phyloP scores from a whole-genome alignment of 2,113 vertebrate genomes.

The Excalfactoria chinensis region DNA sequence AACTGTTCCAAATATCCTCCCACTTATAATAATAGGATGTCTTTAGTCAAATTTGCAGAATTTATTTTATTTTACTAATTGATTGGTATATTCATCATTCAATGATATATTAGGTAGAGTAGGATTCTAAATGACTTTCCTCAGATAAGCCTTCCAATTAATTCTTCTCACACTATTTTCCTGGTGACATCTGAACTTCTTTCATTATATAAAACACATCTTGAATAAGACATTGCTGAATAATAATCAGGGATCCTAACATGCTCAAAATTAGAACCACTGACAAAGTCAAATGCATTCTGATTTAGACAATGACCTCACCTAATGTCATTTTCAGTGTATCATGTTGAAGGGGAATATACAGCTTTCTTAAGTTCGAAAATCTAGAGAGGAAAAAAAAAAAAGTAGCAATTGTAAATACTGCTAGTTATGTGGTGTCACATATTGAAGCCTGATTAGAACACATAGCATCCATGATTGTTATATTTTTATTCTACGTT shows the following conservation, averaged over 20 bases:
- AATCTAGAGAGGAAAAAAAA: conserved; percentile 17
- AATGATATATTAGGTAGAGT: conserved; percentile 85
- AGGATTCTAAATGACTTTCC: conserved; percentile 87
- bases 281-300: conserved; percentile 78
- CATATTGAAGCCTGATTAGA: conserved; percentile 21
- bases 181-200: conserved; percentile 85
- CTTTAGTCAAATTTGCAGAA: conserved; percentile 89
- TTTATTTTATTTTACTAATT: conserved; percentile 94
- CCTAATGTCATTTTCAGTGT: conserved; percentile 74
- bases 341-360: conserved; percentile 58
- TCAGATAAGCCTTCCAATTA: conserved; percentile 91
- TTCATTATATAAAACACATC: conserved; percentile 85
- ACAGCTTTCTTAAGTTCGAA: conserved; percentile 38
- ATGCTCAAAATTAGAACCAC: conserved; percentile 77
- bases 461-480: neutral
- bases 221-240: conserved; percentile 80
- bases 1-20: conserved; percentile 88
- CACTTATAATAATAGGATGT: conserved; percentile 88
- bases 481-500: conserved; percentile 3
- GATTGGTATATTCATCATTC: conserved; percentile 88
- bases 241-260: conserved; percentile 80
- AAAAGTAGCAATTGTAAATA: neutral
- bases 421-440: neutral
- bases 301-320: conserved; percentile 79
- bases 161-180: conserved; percentile 90